phyloP scores from a whole-genome alignment of 1,140 invertebrate genomes.

The Limonius californicus region DNA sequence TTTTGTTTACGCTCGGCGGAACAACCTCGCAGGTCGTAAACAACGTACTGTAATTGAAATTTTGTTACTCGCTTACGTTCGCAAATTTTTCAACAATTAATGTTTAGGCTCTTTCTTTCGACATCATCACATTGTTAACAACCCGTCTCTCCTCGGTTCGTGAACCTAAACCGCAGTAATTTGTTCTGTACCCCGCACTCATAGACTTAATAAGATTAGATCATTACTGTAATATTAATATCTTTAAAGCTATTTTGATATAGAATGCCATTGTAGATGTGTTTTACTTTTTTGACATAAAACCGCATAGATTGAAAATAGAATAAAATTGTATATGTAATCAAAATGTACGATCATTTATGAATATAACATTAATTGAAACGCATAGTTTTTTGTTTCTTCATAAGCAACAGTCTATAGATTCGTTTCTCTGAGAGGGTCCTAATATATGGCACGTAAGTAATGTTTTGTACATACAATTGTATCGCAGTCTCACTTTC shows the following conservation, averaged over 20 bases:
- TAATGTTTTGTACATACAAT: no score
- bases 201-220: constrained; percentile 7
- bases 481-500: no score
- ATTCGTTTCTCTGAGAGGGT: background rate
- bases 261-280: constrained; percentile 3
- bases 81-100: constrained; percentile 1
- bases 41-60: background rate
- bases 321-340: constrained; percentile 1
- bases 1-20: background rate
- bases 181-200: background rate
- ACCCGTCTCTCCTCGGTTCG: no score
- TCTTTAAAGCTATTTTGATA: constrained; percentile 6
- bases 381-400: background rate
- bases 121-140: background rate
- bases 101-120: no score
- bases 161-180: no score
- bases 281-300: background rate
- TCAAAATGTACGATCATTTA: constrained; percentile 3
- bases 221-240: constrained; percentile 3
- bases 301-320: background rate
- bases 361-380: background rate
- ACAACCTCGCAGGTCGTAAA: no score
- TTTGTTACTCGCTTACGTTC: constrained; percentile 4
- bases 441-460: no score
- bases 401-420: background rate